These are phyloP conservation scores for Aurelia aurita complex sp. Pacific DNA, from an alignment of 30 jellyfish, hydroid and myxozoan species.

Conservation along the genomic window DNA sequence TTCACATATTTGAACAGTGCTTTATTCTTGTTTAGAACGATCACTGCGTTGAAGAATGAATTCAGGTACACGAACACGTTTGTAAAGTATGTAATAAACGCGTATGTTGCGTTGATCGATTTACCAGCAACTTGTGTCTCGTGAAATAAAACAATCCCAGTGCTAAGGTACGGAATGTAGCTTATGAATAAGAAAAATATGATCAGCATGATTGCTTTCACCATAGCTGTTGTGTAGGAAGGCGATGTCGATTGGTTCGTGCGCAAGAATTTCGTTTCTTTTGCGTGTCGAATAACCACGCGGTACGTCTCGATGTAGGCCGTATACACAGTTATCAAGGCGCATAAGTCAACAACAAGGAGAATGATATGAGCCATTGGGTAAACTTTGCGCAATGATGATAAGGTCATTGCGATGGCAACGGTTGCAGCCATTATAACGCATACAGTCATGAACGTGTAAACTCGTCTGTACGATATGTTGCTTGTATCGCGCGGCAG, in stretches of 20 bases:
- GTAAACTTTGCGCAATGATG: conserved; percentile 10
- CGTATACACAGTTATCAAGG: conserved; percentile 39
- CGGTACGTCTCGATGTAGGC: conserved; percentile 62
- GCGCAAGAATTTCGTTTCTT: conserved; percentile 45
- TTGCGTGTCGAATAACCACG: conserved; percentile 48
- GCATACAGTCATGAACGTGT: conserved; percentile 14
- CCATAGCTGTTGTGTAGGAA: conserved; percentile 59
- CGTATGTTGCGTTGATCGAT: conserved; percentile 1
- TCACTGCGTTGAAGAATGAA: conserved; percentile 63
- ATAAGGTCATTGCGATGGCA: conserved; percentile 13
- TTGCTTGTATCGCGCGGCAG: conserved; percentile 13
- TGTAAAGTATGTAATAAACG: conserved; percentile 28
- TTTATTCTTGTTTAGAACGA: conserved; percentile 54
- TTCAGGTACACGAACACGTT: conserved; percentile 51
- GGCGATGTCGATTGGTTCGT: conserved; percentile 14
- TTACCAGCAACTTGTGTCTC: conserved; percentile 27
- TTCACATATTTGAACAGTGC: conserved; percentile 22
- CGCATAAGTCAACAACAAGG: conserved; percentile 29
- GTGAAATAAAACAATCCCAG: conserved; percentile 34
- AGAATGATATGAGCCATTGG: conserved; percentile 27
- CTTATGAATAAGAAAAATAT: conserved; percentile 56
- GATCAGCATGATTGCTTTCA: conserved; percentile 55
- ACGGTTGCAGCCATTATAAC: conserved; percentile 14
- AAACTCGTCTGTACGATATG: conserved; percentile 41
- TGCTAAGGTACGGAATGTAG: conserved; percentile 56